These are phyloP conservation scores for Monopis laevigella DNA, from an alignment of 2,888 invertebrate species.

Conservation along the genomic window DNA sequence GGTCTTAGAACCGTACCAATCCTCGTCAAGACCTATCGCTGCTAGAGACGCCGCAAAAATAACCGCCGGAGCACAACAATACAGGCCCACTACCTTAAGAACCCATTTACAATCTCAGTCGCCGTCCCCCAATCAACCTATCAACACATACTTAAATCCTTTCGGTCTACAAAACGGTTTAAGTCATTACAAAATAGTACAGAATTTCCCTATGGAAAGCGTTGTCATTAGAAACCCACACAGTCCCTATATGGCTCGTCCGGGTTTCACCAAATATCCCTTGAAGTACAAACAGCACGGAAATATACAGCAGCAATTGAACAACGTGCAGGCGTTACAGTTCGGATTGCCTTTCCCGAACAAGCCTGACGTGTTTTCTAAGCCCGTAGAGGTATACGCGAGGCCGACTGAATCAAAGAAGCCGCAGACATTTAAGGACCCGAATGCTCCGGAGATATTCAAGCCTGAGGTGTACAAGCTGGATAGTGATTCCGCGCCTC, in stretches of 20 bases:
- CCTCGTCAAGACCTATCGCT: slow-evolving; percentile 47
- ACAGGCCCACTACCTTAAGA: slow-evolving; percentile 50
- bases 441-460: slow-evolving; percentile 36
- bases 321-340: slow-evolving; percentile 46
- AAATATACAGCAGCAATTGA: slow-evolving; percentile 47
- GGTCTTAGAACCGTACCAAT: slow-evolving; percentile 35
- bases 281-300: slow-evolving; percentile 42
- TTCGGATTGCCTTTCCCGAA: slow-evolving; percentile 33
- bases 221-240: slow-evolving; percentile 49
- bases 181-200: slow-evolving; percentile 48
- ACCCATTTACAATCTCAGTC: slow-evolving; percentile 34
- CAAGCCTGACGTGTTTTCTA: slow-evolving; percentile 41
- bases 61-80: slow-evolving; percentile 56
- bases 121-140: slow-evolving; percentile 46
- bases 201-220: slow-evolving; percentile 47
- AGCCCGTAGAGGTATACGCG: slow-evolving; percentile 40
- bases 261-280: slow-evolving; percentile 45
- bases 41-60: slow-evolving; percentile 50
- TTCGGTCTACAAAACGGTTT: slow-evolving; percentile 41
- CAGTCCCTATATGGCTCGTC: slow-evolving; percentile 43
- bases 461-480: slow-evolving; percentile 54
- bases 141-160: slow-evolving; percentile 55
- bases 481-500: slow-evolving; percentile 45
- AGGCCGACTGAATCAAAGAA: slow-evolving; percentile 38
- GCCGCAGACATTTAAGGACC: slow-evolving; percentile 19